These are phyloP conservation scores for Julus scandinavius DNA, from an alignment of 2,888 invertebrate species.

Conservation along the genomic window DNA sequence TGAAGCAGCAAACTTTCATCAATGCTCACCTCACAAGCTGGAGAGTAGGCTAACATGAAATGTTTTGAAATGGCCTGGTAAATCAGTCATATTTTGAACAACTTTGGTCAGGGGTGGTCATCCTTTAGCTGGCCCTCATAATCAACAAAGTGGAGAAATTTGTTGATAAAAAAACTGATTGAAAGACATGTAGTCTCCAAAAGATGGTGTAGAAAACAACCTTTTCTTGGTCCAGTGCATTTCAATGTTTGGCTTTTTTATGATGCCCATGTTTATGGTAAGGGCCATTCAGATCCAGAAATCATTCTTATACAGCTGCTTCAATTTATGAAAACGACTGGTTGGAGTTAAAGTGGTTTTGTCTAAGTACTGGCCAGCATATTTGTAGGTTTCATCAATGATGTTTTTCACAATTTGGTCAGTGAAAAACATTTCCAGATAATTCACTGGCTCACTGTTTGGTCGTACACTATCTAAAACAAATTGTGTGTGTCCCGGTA, in stretches of 20 bases:
- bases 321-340: background rate
- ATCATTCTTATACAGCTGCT: background rate
- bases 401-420: too few species aligned
- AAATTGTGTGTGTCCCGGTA: too few species aligned
- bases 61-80: slow-evolving; percentile 54
- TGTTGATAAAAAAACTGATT: background rate
- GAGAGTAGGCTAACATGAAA: slow-evolving; percentile 56
- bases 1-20: slow-evolving; percentile 59
- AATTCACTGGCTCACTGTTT: too few species aligned
- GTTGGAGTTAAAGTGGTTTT: too few species aligned
- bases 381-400: too few species aligned
- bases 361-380: too few species aligned
- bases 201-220: background rate
- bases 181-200: background rate
- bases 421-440: too few species aligned
- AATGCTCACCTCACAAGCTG: slow-evolving; percentile 55
- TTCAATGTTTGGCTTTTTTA: slow-evolving; percentile 35
- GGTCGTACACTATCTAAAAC: too few species aligned
- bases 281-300: background rate
- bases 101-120: slow-evolving; percentile 32
- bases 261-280: background rate
- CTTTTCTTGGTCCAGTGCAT: slow-evolving; percentile 15
- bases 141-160: slow-evolving; percentile 2
- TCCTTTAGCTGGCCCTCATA: background rate
- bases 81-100: slow-evolving; percentile 57